Percentiles rank a stretch among this genome's conserved stretches.
phyloP scores from a whole-genome alignment of 2,113 vertebrate genomes.

The Erythrocercus mccallii region DNA sequence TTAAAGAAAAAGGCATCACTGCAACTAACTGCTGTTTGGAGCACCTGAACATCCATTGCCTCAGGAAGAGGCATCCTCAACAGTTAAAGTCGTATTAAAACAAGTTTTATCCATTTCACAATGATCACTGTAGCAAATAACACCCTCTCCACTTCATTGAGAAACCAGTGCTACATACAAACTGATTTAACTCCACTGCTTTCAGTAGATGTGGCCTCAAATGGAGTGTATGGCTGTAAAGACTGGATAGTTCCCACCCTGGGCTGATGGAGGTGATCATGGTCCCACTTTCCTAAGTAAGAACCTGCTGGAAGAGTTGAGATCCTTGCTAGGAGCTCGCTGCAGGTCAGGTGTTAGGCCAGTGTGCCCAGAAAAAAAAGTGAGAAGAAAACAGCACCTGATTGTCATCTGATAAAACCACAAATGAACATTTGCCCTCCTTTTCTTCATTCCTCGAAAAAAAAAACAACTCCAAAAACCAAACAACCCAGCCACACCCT shows the following conservation, averaged over 20 bases:
- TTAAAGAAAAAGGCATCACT: conserved; percentile 14
- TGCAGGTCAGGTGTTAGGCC: background rate
- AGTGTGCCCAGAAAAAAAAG: background rate
- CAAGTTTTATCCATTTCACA: background rate
- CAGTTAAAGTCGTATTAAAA: background rate
- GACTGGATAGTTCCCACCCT: background rate
- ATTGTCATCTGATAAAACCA: conserved; percentile 25
- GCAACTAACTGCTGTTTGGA: background rate
- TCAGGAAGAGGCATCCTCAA: background rate
- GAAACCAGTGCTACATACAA: background rate
- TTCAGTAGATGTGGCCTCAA: background rate
- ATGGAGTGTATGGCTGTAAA: background rate
- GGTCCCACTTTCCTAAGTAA: background rate
- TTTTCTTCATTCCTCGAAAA: background rate
- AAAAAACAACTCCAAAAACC: background rate
- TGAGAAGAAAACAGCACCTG: background rate
- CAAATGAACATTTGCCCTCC: background rate
- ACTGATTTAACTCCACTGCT: background rate
- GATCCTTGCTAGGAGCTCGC: background rate
- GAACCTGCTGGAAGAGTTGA: background rate
- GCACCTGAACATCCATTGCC: background rate
- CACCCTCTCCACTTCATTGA: background rate
- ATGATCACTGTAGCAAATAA: background rate
- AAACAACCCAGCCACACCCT: background rate
- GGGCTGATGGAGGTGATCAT: background rate